Evolutionary conservation across 2,888 invertebrate species (phyloP), one percentile per base, ranked within the genome.

Genomic region (Melanotus villosus): DNA sequence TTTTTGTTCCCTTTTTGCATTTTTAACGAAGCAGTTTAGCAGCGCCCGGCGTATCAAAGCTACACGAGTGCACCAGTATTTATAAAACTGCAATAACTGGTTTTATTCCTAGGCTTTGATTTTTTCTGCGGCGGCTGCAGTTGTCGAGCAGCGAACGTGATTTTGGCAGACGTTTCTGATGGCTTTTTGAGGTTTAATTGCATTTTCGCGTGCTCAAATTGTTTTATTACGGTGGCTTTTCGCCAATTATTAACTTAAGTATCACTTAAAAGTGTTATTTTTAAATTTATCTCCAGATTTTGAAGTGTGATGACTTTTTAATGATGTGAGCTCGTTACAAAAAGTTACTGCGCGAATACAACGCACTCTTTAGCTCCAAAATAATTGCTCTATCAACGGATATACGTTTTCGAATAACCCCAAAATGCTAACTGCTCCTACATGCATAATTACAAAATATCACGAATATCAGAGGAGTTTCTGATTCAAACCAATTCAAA

Each of bases 181-280:
- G 76, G 73, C 75, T 80, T 80, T 80, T 80, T 76, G 78, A 80
- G 79, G 79, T 80, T 79, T 81, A 81, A 81, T 81, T 80, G 79
- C 80, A 80, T 75, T 78, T 79, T 78, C 76, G 75, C 77, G 76
- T 78, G 75, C 74, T 71, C 68, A 72, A 71, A 74, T 74, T 73
- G 71, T 74, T 74, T 74, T 73, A 69, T 66, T 70, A 64, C 70
- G 54, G 70, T 71, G 72, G 70, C 70, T 70, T 63, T 70, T 66
- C 63, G 70, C 72, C 72, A 68, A 68, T 70, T 72, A 72, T 72
- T 70, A 70, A 67, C 64, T 67, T 70, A 70, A 70, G 70, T 70
- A 70, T 70, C 70, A 63, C 63, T 70, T 70, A 65, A 70, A 70
- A 66, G 67, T 62, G 66, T 67, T 70, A 67, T 67, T 67, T 70